phyloP scores from a whole-genome alignment of 1,140 invertebrate genomes.

The Diuraphis noxia region DNA sequence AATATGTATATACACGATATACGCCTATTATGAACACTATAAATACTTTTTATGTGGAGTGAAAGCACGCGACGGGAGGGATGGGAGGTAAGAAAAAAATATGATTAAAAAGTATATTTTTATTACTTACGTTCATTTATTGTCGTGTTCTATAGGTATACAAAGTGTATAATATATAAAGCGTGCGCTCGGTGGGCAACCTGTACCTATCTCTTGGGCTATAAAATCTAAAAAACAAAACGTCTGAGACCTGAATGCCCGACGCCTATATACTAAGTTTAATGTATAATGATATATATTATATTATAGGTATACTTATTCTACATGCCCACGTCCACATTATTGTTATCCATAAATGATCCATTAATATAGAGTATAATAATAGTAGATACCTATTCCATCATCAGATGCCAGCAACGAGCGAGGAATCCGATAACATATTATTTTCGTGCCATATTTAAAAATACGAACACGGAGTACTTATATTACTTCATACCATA shows the following conservation, averaged over 20 bases:
- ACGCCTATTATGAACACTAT: neutral
- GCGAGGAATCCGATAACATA: neutral
- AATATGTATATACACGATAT: too few species aligned
- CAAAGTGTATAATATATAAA: neutral
- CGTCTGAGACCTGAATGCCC: neutral
- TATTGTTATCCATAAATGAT: conserved; percentile 10
- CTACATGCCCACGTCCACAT: neutral
- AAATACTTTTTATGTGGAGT: conserved; percentile 1
- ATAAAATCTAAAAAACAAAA: neutral
- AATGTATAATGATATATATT: neutral
- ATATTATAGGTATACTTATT: neutral
- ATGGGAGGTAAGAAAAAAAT: neutral
- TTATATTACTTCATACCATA: neutral
- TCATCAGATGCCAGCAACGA: neutral
- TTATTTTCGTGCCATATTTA: neutral
- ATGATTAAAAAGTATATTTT: neutral
- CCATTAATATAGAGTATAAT: neutral
- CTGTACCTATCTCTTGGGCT: neutral
- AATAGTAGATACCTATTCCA: neutral
- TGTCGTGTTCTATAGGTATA: neutral
- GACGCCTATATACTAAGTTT: neutral
- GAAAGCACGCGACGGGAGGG: neutral
- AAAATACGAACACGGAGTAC: neutral
- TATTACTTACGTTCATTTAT: neutral
- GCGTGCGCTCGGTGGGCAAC: neutral